phyloP scores from a whole-genome alignment of 2,113 vertebrate species.

The Calonectris borealis region DNA sequence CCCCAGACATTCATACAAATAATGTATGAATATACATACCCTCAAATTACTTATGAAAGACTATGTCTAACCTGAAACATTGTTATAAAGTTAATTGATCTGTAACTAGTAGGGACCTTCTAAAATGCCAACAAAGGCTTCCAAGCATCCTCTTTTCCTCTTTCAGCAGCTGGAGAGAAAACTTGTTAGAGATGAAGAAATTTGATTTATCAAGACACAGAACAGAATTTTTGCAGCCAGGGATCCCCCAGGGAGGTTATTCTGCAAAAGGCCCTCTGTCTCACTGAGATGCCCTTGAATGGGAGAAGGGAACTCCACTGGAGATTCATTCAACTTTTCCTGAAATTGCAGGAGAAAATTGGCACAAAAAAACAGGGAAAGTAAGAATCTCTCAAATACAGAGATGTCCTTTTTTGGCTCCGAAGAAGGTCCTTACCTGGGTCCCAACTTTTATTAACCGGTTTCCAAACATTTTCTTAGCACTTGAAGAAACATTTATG shows the following conservation, averaged over 20 bases:
- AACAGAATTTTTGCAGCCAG: neutral
- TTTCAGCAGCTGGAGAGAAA: neutral
- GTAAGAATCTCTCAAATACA: neutral
- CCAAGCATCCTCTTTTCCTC: neutral
- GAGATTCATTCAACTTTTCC: neutral
- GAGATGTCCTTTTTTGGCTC: neutral
- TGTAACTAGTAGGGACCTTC: neutral
- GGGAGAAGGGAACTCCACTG: neutral
- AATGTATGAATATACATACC: neutral
- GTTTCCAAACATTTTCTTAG: neutral
- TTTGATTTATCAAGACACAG: neutral
- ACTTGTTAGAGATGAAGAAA: neutral
- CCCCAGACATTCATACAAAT: neutral
- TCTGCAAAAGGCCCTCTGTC: neutral
- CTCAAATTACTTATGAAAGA: neutral
- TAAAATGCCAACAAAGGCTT: neutral
- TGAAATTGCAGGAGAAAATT: neutral
- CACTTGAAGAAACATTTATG: neutral
- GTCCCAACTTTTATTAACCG: neutral
- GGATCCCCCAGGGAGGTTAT: neutral
- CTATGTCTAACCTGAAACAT: neutral
- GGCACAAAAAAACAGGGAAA: neutral
- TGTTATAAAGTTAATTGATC: neutral
- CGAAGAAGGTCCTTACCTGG: neutral
- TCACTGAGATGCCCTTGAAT: neutral